Evolutionary conservation across 2,888 invertebrate genomes (phyloP).

Genomic region (Napeogenes sylphis): DNA sequence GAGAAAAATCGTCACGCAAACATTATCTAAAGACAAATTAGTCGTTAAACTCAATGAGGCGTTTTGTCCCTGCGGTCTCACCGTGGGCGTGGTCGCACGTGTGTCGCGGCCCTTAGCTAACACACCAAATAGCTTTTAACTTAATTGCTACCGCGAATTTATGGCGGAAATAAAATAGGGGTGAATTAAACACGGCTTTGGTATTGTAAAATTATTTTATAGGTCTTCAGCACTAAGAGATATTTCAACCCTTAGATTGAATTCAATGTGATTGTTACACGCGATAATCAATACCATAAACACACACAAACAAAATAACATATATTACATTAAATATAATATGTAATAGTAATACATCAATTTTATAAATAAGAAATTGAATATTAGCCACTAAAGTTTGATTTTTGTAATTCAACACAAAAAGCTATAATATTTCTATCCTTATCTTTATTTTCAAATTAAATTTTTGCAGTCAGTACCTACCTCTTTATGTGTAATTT

Average conservation of each 20-base stretch:
- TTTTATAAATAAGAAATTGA: background rate
- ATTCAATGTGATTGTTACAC: background rate
- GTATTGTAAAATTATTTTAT: slow-evolving; percentile 20
- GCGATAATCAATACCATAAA: background rate
- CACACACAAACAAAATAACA: background rate
- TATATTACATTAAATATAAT: background rate
- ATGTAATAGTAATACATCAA: background rate
- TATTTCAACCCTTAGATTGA: slow-evolving; percentile 4
- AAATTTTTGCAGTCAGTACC: background rate
- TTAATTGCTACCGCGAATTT: slow-evolving; percentile 54
- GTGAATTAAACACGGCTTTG: slow-evolving; percentile 31
- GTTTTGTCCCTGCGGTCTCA: slow-evolving; percentile 25
- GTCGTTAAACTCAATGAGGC: slow-evolving; percentile 16
- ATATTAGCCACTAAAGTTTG: background rate
- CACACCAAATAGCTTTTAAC: slow-evolving; percentile 67
- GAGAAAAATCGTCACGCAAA: slow-evolving; percentile 2
- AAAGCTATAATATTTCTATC: background rate
- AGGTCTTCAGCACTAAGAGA: slow-evolving; percentile 4
- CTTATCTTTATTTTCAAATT: background rate
- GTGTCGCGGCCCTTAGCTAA: slow-evolving; percentile 62
- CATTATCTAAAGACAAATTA: slow-evolving; percentile 18
- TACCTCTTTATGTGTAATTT: slow-evolving; percentile 37
- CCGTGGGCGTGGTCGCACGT: slow-evolving; percentile 56
- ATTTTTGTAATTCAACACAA: background rate
- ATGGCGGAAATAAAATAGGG: slow-evolving; percentile 36